phyloP scores from a whole-genome alignment of 53 echinoderm and acorn worm species.

The Arbacia lixula region DNA sequence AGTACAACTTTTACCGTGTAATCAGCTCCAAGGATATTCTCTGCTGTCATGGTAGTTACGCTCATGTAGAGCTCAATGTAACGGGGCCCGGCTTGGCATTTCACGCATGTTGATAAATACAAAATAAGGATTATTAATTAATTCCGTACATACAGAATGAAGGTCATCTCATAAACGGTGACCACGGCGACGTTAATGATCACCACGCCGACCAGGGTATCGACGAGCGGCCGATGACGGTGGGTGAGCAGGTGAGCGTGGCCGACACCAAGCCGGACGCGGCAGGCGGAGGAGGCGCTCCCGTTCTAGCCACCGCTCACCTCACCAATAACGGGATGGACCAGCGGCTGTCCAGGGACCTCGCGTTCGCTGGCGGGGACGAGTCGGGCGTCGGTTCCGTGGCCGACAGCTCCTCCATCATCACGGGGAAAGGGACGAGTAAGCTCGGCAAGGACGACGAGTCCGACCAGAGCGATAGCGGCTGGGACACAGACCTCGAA shows the following conservation, averaged over 20 bases:
- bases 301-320: slow-evolving; percentile 41
- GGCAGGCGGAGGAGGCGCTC: slow-evolving; percentile 7
- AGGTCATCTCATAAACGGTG: slow-evolving; percentile 3
- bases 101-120: too few species aligned
- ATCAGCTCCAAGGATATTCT: too few species aligned
- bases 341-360: neutral
- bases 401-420: neutral
- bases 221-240: slow-evolving; percentile 27
- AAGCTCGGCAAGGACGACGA: slow-evolving; percentile 34
- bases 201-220: neutral
- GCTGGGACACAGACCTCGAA: slow-evolving; percentile 95
- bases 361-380: slow-evolving; percentile 29
- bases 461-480: slow-evolving; percentile 85
- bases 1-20: too few species aligned
- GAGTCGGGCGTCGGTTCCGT: slow-evolving; percentile 48
- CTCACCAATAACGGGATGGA: slow-evolving; percentile 44
- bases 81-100: too few species aligned
- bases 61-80: too few species aligned
- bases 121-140: neutral
- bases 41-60: too few species aligned
- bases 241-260: slow-evolving; percentile 31
- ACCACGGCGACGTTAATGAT: slow-evolving; percentile 5
- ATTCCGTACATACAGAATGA: neutral
- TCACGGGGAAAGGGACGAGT: neutral
- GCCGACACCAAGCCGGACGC: neutral